Base-by-base conservation (phyloP, 2,888 invertebrate genomes). In the Microctonus brassicae region DNA sequence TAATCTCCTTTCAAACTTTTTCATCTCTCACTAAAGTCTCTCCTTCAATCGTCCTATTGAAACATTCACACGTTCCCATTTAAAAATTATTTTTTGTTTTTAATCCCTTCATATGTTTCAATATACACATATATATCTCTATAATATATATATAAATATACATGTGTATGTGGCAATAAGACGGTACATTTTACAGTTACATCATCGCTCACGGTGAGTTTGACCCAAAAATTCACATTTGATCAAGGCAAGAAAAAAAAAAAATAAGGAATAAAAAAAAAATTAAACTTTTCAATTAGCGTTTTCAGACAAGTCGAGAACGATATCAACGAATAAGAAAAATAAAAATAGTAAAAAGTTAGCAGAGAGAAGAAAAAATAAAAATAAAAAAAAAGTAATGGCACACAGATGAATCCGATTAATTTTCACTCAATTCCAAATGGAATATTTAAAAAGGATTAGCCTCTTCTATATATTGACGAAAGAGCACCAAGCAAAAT, bases 371-470 rank as follows among this genome's bases (percentile, higher is more conserved):
- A 26, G n/a, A 10, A 42, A 11, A 20, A n/a, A 33, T 7, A 17
- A 29, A 26, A 29, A 13, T 24, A 10, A 13, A 42, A 57, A 26
- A 20, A 11, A 26, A 13, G 52, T n/a, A 47, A 65, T 24, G 11
- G 24, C 24, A 26, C 22, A 64, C 36, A 29, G 62, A 29, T 57
- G 26, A 77, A 80, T 80, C 78, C 77, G 76, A 81, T 81, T 79
- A 81, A 81, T 80, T 78, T 77, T 78, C 81, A 78, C 77, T 78
- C 72, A 77, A 81, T 80, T 76, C 75, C 75, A 75, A 78, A 75
- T 74, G 73, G 76, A 81, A 80, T 81, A 81, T 81, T 81, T 81
- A 76, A 78, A 78, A 80, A 80, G 78, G 79, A 81, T 81, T 77
- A 78, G 77, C 77, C 73, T 68, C n/a, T 73, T 47, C 47, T 47